Percentiles rank a stretch among this genome's conserved stretches.
phyloP scores from a whole-genome alignment of 2,888 invertebrate species.

The Craniophora ligustri region DNA sequence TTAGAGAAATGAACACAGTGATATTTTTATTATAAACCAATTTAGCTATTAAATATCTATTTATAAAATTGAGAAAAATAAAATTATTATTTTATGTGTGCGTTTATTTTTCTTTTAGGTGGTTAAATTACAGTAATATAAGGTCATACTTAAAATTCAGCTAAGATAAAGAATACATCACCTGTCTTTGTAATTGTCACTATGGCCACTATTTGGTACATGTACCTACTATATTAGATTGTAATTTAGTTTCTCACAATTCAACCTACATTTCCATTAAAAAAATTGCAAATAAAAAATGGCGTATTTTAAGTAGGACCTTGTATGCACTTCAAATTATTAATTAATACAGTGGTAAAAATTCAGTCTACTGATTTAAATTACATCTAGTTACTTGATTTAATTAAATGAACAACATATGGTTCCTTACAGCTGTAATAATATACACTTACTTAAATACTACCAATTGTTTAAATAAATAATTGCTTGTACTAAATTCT shows the following conservation, averaged over 20 bases:
- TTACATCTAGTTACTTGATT: slow-evolving; percentile 37
- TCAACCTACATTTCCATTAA: neutral
- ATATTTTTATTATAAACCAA: neutral
- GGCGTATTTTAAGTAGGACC: slow-evolving; percentile 5
- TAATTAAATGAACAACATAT: slow-evolving; percentile 44
- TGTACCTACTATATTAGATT: no score
- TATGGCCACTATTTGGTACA: no score
- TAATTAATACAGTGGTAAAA: slow-evolving; percentile 21
- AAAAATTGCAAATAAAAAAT: neutral
- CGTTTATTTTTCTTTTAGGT: slow-evolving; percentile 3
- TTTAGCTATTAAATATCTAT: neutral
- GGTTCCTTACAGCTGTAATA: slow-evolving; percentile 30
- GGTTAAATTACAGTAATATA: slow-evolving; percentile 3
- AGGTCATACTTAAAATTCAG: slow-evolving; percentile 7
- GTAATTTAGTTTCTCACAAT: neutral
- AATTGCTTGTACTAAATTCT: slow-evolving; percentile 49
- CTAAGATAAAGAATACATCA: neutral
- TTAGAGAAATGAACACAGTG: no score
- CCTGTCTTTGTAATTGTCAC: no score
- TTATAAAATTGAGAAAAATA: neutral
- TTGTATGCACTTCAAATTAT: slow-evolving; percentile 2
- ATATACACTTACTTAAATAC: slow-evolving; percentile 14
- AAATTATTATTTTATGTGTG: neutral
- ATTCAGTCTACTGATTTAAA: slow-evolving; percentile 54
- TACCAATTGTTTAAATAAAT: slow-evolving; percentile 22